These are phyloP conservation scores for Anthonomus grandis DNA, from an alignment of 1,140 invertebrate genomes.

Conservation along the genomic window DNA sequence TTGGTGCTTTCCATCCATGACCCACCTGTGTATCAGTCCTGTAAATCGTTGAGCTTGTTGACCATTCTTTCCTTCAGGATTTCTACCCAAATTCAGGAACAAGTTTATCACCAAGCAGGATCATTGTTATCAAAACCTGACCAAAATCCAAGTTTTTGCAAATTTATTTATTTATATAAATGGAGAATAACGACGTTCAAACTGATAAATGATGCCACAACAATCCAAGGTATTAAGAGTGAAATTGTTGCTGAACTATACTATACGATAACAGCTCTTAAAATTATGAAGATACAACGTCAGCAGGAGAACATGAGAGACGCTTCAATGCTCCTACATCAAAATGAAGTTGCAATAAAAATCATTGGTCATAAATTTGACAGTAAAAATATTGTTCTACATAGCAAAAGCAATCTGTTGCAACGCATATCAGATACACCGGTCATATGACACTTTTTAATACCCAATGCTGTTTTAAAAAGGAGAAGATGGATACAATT, in stretches of 20 bases:
- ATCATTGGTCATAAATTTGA: conserved; percentile 32
- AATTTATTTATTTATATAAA: conserved; percentile 48
- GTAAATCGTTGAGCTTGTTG: too few species aligned
- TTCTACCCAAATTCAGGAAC: conserved; percentile 42
- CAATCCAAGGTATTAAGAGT: conserved; percentile 30
- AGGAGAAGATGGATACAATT: conserved; percentile 51
- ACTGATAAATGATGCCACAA: conserved; percentile 32
- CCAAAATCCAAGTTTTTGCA: conserved; percentile 34
- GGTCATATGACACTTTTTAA: conserved; percentile 52
- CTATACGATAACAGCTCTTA: conserved; percentile 38
- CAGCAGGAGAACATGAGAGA: conserved; percentile 46
- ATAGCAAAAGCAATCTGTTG: conserved; percentile 32
- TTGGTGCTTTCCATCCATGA: too few species aligned
- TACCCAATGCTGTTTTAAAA: conserved; percentile 53
- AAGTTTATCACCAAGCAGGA: conserved; percentile 47
- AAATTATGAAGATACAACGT: conserved; percentile 47
- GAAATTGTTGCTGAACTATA: conserved; percentile 37
- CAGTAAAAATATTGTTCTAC: conserved; percentile 33
- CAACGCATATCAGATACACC: conserved; percentile 45
- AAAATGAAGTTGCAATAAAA: conserved; percentile 50
- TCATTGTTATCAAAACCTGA: conserved; percentile 18
- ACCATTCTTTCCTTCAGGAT: too few species aligned
- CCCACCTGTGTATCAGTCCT: too few species aligned
- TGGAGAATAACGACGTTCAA: conserved; percentile 34
- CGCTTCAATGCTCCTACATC: conserved; percentile 49